phyloP scores from a whole-genome alignment of 2,113 vertebrate genomes.

The Pholis gunnellus region DNA sequence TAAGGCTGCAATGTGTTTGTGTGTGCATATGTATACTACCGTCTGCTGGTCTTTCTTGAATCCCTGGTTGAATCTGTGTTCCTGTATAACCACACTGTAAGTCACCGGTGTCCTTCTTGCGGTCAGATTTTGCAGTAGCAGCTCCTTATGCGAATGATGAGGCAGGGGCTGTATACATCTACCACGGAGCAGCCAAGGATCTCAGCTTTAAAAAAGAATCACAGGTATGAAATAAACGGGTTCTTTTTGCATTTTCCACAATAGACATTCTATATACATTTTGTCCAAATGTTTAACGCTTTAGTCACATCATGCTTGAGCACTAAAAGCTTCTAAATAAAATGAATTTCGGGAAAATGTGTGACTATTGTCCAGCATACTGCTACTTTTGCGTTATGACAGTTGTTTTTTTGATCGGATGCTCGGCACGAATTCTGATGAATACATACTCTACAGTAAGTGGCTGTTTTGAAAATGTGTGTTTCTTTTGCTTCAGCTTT shows the following conservation, averaged over 20 bases:
- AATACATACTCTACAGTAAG: neutral
- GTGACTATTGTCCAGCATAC: neutral
- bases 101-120: conserved; percentile 19
- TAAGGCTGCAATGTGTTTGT: conserved; percentile 34
- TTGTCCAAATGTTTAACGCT: neutral
- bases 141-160: conserved; percentile 88
- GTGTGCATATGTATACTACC: neutral
- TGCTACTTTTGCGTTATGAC: neutral
- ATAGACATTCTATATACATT: neutral
- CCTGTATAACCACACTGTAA: neutral
- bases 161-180: conserved; percentile 90
- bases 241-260: neutral
- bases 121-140: conserved; percentile 94
- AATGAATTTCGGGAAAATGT: neutral
- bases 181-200: conserved; percentile 86
- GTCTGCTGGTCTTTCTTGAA: neutral
- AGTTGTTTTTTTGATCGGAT: neutral
- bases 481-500: conserved; percentile 79
- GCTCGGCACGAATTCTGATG: neutral
- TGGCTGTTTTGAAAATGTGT: neutral
- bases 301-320: neutral
- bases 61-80: neutral
- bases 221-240: conserved; percentile 79
- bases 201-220: conserved; percentile 80
- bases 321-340: neutral